These are phyloP conservation scores for Echinometra lucunter DNA, from an alignment of 53 echinoderm and acorn worm species.

Conservation along the genomic window DNA sequence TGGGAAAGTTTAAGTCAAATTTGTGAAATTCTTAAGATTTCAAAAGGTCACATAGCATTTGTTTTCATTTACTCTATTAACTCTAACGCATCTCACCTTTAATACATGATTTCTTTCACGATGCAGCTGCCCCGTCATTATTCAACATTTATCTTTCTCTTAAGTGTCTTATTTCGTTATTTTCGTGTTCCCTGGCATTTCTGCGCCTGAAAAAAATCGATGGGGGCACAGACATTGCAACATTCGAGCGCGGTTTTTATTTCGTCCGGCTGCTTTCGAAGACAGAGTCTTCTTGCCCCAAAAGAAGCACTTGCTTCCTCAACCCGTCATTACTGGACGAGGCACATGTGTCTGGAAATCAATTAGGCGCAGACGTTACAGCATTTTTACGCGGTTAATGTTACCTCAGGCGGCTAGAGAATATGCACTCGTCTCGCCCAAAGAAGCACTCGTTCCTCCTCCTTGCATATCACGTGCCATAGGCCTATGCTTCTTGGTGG, in stretches of 20 bases:
- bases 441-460: not conserved
- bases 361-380: slow-evolving; percentile 10
- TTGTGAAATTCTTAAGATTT: no score
- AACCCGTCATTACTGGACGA: not conserved
- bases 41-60: no score
- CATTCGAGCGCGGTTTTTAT: slow-evolving; percentile 12
- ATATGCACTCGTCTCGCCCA: not conserved
- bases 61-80: no score
- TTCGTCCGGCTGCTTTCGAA: not conserved
- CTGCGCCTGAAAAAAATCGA: not conserved
- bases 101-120: not conserved
- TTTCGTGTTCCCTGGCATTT: not conserved
- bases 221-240: not conserved
- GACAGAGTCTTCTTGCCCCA: not conserved
- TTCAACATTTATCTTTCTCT: not conserved
- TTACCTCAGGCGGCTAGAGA: not conserved
- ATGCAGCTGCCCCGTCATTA: not conserved
- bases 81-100: no score
- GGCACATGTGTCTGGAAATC: slow-evolving; percentile 6
- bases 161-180: not conserved
- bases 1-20: no score
- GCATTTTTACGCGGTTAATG: not conserved
- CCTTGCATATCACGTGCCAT: no score
- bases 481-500: no score
- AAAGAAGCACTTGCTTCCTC: not conserved